Evolutionary conservation across 2,797 vertebrate species (phyloP).

Genomic region (Babyrousa celebensis): DNA sequence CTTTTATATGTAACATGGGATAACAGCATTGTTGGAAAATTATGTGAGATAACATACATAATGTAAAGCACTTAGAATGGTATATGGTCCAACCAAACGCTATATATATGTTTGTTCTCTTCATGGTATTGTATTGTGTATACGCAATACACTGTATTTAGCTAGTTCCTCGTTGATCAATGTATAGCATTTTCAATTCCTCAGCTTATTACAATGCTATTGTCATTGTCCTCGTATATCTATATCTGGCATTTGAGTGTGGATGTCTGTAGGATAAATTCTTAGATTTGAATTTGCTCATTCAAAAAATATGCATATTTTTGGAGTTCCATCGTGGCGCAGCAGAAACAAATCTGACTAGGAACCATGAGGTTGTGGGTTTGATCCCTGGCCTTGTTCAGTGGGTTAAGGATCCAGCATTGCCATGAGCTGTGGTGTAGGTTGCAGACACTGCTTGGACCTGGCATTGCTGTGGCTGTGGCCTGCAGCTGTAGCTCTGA

Average conservation of each 20-base stretch:
- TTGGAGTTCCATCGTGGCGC: no score
- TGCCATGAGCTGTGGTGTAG: no score
- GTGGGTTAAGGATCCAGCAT: no score
- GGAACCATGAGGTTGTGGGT: no score
- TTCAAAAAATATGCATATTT: background rate
- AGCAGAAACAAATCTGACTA: no score
- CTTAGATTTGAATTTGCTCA: background rate
- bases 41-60: background rate
- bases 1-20: background rate
- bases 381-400: no score
- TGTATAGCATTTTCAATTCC: background rate
- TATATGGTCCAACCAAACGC: background rate
- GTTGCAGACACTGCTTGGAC: no score
- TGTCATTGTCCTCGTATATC: background rate
- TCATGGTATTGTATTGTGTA: background rate
- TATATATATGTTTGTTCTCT: background rate
- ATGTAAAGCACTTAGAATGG: background rate
- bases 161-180: background rate
- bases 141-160: background rate
- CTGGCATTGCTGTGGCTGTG: no score
- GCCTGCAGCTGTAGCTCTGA: no score
- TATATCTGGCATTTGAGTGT: background rate
- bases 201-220: background rate
- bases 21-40: background rate
- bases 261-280: background rate